phyloP scores from a whole-genome alignment of 2,888 invertebrate species.

The Perdita meconis region DNA sequence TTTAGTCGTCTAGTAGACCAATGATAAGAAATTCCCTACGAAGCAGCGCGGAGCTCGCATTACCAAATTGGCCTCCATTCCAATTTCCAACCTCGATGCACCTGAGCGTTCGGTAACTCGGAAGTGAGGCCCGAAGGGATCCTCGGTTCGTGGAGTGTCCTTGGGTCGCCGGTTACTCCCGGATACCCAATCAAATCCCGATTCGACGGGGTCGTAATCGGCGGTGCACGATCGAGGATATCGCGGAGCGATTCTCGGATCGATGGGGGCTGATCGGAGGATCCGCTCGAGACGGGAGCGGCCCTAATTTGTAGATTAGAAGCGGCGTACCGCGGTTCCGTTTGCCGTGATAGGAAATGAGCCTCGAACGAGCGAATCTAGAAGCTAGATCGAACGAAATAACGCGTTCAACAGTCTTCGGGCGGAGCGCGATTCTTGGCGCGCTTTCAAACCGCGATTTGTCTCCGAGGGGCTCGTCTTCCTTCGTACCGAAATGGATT shows the following conservation, averaged over 20 bases:
- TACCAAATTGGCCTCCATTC: slow-evolving; percentile 38
- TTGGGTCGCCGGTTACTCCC: slow-evolving; percentile 15
- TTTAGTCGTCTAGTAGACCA: neutral
- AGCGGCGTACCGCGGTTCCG: slow-evolving; percentile 29
- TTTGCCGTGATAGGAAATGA: slow-evolving; percentile 46
- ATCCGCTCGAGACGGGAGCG: slow-evolving; percentile 39
- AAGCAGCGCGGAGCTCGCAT: slow-evolving; percentile 22
- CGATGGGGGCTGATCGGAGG: slow-evolving; percentile 16
- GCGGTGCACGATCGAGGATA: slow-evolving; percentile 17
- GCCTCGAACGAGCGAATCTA: slow-evolving; percentile 30
- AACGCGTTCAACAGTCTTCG: slow-evolving; percentile 17
- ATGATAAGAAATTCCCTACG: neutral
- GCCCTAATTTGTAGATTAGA: slow-evolving; percentile 63
- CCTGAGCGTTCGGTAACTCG: slow-evolving; percentile 27
- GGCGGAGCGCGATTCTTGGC: slow-evolving; percentile 4
- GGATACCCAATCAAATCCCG: slow-evolving; percentile 1
- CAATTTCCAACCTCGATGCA: slow-evolving; percentile 36
- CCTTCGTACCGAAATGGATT: slow-evolving; percentile 34
- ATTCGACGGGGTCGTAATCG: slow-evolving; percentile 12
- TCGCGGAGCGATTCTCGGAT: slow-evolving; percentile 19
- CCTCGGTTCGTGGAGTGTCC: slow-evolving; percentile 16
- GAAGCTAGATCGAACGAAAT: slow-evolving; percentile 25
- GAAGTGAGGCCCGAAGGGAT: slow-evolving; percentile 9
- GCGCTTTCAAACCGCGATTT: slow-evolving; percentile 4
- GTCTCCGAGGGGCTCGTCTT: slow-evolving; percentile 3